Percentiles rank a stretch among this genome's conserved stretches.
These are phyloP conservation scores for Monoplex corrugatus DNA, from an alignment of 2,888 invertebrate species.

Conservation along the genomic window DNA sequence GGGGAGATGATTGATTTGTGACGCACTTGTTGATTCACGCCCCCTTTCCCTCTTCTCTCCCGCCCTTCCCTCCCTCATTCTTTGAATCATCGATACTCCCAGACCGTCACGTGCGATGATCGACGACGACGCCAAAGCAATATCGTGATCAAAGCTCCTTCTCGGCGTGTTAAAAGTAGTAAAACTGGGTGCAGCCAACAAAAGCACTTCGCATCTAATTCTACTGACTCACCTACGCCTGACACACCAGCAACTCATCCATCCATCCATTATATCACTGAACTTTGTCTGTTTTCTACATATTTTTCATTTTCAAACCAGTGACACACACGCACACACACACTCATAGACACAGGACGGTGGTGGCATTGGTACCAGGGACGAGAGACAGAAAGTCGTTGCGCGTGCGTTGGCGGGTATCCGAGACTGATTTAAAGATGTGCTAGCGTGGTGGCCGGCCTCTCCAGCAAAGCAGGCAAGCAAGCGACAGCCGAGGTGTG, in stretches of 20 bases:
- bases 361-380: neutral
- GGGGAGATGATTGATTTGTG: neutral
- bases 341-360: neutral
- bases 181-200: neutral
- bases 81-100: neutral
- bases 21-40: neutral
- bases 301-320: no score
- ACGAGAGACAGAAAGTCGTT: neutral
- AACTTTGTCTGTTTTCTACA: no score
- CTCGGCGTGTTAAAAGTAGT: neutral
- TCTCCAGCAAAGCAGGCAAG: neutral
- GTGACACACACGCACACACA: neutral
- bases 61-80: neutral
- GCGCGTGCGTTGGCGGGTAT: conserved; percentile 34
- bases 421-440: conserved; percentile 20
- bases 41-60: neutral
- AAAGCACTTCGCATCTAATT: neutral
- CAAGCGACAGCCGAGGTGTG: neutral
- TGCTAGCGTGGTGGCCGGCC: conserved; percentile 14
- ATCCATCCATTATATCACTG: no score
- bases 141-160: neutral
- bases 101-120: no score
- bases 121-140: neutral
- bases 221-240: neutral
- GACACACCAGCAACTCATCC: no score